A percentile compares a stretch with the other conserved stretches of the same genome.
Conservation (phyloP, 2,113 vertebrate species). For the Notarius quadriscutis region DNA sequence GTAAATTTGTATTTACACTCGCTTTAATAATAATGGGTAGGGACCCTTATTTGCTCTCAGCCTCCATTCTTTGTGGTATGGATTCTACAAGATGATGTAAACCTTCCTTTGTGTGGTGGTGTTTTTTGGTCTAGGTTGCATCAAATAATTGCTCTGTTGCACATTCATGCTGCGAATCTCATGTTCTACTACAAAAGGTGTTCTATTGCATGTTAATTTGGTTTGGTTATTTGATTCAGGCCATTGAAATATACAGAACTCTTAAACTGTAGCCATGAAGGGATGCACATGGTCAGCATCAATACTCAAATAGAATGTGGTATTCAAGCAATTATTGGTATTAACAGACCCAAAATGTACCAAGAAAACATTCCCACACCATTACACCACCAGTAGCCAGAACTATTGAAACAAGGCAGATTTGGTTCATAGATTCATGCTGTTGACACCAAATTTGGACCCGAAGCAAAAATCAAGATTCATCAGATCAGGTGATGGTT, state of each 20-base stretch:
- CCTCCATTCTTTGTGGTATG: not conserved
- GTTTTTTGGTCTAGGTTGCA: not conserved
- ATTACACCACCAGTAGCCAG: not conserved
- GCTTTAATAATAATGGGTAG: not conserved
- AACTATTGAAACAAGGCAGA: not conserved
- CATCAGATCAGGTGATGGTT: not conserved
- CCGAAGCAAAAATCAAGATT: not conserved
- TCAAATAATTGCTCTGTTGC: not conserved
- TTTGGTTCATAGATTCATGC: not conserved
- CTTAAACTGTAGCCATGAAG: no score
- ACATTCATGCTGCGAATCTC: not conserved
- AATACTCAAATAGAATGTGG: not conserved
- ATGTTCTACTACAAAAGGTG: not conserved
- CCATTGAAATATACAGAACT: not conserved
- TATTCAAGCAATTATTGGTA: not conserved
- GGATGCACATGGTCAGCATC: not conserved
- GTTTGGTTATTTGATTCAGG: not conserved
- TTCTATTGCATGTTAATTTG: not conserved
- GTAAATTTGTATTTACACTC: not conserved
- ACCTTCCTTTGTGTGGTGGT: not conserved
- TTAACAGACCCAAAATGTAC: not conserved
- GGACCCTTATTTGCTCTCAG: not conserved
- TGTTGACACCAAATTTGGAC: not conserved
- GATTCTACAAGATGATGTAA: not conserved
- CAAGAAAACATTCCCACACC: not conserved